These are phyloP conservation scores for Catocala fraxini DNA, from an alignment of 2,888 invertebrate genomes.

Conservation along the genomic window DNA sequence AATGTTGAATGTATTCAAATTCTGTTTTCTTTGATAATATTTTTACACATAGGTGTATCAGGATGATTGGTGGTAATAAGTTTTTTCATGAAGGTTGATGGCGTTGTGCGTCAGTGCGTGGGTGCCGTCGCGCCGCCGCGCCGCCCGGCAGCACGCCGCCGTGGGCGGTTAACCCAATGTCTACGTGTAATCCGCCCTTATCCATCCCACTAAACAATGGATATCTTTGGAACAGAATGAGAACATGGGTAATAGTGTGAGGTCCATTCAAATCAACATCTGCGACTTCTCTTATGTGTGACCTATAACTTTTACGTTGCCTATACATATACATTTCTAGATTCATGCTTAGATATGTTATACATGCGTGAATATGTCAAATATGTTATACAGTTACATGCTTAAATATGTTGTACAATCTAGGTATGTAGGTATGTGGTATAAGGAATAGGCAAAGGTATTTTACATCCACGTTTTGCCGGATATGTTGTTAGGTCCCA, in stretches of 20 bases:
- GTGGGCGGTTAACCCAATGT: conserved; percentile 44
- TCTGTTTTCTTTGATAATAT: conserved; percentile 5
- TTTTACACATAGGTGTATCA: conserved; percentile 28
- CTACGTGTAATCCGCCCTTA: conserved; percentile 19
- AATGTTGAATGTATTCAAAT: background rate
- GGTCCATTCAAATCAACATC: background rate
- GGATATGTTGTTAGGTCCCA: too few relatives aligned
- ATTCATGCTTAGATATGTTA: too few relatives aligned
- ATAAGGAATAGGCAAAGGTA: too few relatives aligned
- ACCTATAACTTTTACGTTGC: too few relatives aligned
- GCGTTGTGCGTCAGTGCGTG: conserved; percentile 60
- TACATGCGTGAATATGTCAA: too few relatives aligned
- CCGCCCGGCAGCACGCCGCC: conserved; percentile 16
- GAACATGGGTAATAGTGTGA: background rate
- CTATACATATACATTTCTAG: too few relatives aligned
- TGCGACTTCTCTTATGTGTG: background rate
- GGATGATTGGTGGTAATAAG: conserved; percentile 23
- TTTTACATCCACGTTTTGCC: too few relatives aligned
- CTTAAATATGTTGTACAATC: too few relatives aligned
- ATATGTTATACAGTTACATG: too few relatives aligned
- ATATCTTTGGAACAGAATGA: background rate
- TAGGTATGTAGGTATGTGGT: too few relatives aligned
- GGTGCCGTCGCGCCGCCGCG: conserved; percentile 50
- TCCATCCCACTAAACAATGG: conserved; percentile 10
- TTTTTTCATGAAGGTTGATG: conserved; percentile 39